phyloP scores from a whole-genome alignment of 2,888 invertebrate species.

The Lasioglossum figueresi region DNA sequence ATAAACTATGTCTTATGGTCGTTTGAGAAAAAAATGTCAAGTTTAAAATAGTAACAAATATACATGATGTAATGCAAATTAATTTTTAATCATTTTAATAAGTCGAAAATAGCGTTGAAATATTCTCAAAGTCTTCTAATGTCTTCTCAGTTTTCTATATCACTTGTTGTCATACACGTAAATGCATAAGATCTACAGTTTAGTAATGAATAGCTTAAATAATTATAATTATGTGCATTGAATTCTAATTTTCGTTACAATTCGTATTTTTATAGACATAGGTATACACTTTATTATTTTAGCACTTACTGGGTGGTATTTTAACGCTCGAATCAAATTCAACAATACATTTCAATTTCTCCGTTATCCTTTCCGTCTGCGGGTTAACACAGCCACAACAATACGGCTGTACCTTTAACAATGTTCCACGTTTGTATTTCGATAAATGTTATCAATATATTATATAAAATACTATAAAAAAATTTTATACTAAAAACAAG shows the following conservation, averaged over 20 bases:
- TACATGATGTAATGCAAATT: not conserved
- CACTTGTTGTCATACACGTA: too few species aligned
- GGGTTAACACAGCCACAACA: constrained; percentile 55
- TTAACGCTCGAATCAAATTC: constrained; percentile 53
- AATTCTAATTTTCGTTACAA: not conserved
- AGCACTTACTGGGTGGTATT: constrained; percentile 73
- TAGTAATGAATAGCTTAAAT: too few species aligned
- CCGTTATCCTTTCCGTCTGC: constrained; percentile 71
- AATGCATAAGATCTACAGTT: too few species aligned
- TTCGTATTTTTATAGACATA: not conserved
- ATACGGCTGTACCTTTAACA: constrained; percentile 62
- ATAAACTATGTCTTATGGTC: not conserved
- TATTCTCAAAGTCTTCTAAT: not conserved
- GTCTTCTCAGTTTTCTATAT: too few species aligned
- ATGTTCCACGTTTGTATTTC: not conserved
- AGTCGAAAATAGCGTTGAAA: not conserved
- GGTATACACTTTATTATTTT: not conserved
- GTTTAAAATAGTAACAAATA: not conserved
- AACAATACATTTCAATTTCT: constrained; percentile 69
- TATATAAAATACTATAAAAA: not conserved
- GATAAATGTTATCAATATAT: not conserved
- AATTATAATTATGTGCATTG: too few species aligned
- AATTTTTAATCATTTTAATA: not conserved
- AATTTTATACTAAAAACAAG: constrained; percentile 72
- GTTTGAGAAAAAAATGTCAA: not conserved